phyloP scores from a whole-genome alignment of 2,888 invertebrate genomes.

The Herminia tarsipennalis region DNA sequence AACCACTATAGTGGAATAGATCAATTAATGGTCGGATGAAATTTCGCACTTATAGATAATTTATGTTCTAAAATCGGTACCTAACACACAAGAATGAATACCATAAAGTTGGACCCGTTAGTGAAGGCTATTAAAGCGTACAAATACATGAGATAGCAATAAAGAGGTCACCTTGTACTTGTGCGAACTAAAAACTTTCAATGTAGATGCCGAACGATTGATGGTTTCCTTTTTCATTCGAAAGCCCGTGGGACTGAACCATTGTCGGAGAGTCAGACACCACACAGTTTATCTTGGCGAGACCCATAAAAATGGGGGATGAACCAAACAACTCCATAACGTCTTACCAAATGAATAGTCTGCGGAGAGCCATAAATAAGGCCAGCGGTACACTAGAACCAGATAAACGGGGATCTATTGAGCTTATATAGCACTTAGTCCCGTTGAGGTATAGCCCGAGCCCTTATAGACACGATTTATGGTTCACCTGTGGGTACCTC shows the following conservation, averaged over 20 bases:
- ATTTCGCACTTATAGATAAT: too few species aligned
- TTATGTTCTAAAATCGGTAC: too few species aligned
- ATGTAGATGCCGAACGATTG: constrained; percentile 21
- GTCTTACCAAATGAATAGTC: constrained; percentile 73
- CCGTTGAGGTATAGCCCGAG: constrained; percentile 55
- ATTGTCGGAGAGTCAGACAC: constrained; percentile 33
- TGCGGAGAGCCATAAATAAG: constrained; percentile 69
- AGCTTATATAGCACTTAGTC: constrained; percentile 74
- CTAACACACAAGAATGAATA: too few species aligned
- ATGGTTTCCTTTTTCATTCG: constrained; percentile 28
- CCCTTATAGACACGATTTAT: constrained; percentile 66
- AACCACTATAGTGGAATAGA: too few species aligned
- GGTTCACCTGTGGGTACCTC: constrained; percentile 62
- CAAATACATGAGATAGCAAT: background rate
- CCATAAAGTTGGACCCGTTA: too few species aligned
- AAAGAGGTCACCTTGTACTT: too few species aligned
- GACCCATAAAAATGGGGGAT: constrained; percentile 62
- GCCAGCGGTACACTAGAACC: constrained; percentile 63
- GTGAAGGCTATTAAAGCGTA: too few species aligned
- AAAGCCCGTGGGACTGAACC: constrained; percentile 20
- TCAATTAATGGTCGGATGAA: too few species aligned
- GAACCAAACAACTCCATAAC: constrained; percentile 66
- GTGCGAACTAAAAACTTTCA: background rate
- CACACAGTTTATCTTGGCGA: constrained; percentile 51
- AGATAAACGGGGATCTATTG: constrained; percentile 79